Conservation (phyloP, 2,888 invertebrate genomes). For the Odontocerum albicorne region DNA sequence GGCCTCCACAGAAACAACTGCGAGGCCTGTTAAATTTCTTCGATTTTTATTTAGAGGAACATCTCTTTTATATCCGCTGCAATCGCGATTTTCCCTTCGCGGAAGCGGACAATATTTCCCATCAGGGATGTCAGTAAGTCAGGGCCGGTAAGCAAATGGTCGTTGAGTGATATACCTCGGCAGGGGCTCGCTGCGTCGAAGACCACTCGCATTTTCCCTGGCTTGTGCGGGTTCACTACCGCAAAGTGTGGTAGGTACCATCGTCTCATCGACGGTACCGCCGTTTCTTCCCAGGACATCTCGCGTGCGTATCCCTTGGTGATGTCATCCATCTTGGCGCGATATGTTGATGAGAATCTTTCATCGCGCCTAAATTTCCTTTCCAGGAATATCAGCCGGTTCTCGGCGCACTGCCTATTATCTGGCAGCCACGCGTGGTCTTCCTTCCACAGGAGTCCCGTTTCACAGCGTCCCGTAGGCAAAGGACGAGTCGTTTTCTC, state of each 20-base stretch:
- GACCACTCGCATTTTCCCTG: conserved; percentile 38
- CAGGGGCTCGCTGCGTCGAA: conserved; percentile 38
- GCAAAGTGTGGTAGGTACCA: conserved; percentile 39
- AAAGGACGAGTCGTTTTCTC: no score
- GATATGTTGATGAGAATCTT: no score
- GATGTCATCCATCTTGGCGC: no score
- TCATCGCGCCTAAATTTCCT: no score
- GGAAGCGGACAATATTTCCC: conserved; percentile 40
- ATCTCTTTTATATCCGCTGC: conserved; percentile 27
- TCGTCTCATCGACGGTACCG: no score
- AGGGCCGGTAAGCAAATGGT: conserved; percentile 40
- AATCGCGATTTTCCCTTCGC: conserved; percentile 40
- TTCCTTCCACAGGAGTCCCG: no score
- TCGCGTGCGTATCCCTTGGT: no score
- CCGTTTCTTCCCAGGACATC: no score
- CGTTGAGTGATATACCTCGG: conserved; percentile 35
- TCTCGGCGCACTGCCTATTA: no score
- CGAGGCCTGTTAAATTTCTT: neutral
- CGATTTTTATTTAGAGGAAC: conserved; percentile 2
- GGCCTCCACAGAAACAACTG: neutral
- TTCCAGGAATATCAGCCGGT: no score
- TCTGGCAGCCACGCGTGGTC: no score
- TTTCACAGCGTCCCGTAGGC: no score
- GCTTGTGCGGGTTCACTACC: conserved; percentile 36
- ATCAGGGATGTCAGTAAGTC: conserved; percentile 39